Evolutionary conservation across 2,888 invertebrate genomes (phyloP), one percentile per base, ranked within the genome.

Genomic region (Dione juno): DNA sequence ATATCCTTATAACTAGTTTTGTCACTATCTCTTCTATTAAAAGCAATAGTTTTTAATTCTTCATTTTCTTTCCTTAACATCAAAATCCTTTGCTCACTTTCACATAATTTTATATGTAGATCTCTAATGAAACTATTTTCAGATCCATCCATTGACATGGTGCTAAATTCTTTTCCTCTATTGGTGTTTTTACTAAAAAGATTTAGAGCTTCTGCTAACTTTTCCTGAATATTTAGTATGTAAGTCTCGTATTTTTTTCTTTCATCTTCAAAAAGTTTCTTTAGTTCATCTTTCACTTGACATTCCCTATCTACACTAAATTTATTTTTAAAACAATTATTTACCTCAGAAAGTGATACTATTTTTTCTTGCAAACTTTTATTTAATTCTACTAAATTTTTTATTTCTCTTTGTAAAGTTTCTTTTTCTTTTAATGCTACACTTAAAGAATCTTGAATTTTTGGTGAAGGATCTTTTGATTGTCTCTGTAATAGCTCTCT

Each of bases 61-160:
- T 90, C 89, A 84, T 92, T 93, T 81, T 94, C 90, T 81, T 92
- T 93, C 76, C 85, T 89, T 35, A 94, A 78, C 86, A 89, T 89
- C n/a, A 93, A 82, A 43, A 91, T 84, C 77, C 85, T 90, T 78
- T 93, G 93, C 77, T 93, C 93, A 83, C 88, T 87, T 79, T 92
- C 93, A 88, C 93, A 93, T 71, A 93, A 79, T 79, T 87, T 90
- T 37, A 78, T 79, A 75, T 93, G 90, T 70, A 94, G 82, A 77
- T 93, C 92, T 81, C 83, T 87, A 3, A 92, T 77, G 80, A 88
- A 90, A 71, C 68, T 59, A 79, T 81, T 88, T 67, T 86, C 85
- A 77, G 80, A 73, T 9, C 82, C 73, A 67, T 73, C 75, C 43
- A 74, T 70, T 64, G 69, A 69, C 74, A 74, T 82, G 10, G 81